phyloP scores from a whole-genome alignment of 1,140 invertebrate genomes.

The Diabrotica undecimpunctata region DNA sequence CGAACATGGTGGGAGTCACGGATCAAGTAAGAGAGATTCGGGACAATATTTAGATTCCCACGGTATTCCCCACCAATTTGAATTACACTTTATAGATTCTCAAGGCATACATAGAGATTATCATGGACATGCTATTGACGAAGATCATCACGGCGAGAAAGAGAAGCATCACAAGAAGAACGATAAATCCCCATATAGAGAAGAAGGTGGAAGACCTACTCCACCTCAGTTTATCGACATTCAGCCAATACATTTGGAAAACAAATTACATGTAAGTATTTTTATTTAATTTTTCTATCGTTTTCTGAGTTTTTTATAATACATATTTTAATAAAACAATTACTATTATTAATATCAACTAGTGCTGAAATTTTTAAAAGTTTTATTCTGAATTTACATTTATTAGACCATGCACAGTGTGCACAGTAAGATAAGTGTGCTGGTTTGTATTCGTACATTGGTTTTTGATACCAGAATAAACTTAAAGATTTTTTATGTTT shows the following conservation, averaged over 20 bases:
- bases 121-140: constrained; percentile 42
- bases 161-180: constrained; percentile 24
- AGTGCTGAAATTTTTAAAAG: too few species aligned
- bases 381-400: too few species aligned
- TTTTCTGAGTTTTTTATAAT: not conserved
- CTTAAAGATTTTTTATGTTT: too few species aligned
- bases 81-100: constrained; percentile 45
- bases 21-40: constrained; percentile 36
- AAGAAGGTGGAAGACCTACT: constrained; percentile 29
- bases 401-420: too few species aligned
- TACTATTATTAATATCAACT: too few species aligned
- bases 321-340: too few species aligned
- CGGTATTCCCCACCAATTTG: constrained; percentile 41
- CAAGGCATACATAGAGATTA: constrained; percentile 43
- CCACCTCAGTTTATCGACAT: constrained; percentile 43
- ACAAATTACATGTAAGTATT: constrained; percentile 29
- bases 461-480: too few species aligned
- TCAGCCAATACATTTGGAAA: constrained; percentile 36
- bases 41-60: constrained; percentile 43
- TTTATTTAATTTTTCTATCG: not conserved
- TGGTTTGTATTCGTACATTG: too few species aligned
- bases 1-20: constrained; percentile 17
- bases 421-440: too few species aligned
- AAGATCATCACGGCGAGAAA: constrained; percentile 21
- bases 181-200: constrained; percentile 32